These are phyloP conservation scores for Pseudolycoriella hygida DNA, from an alignment of 2,888 invertebrate genomes.

Conservation along the genomic window DNA sequence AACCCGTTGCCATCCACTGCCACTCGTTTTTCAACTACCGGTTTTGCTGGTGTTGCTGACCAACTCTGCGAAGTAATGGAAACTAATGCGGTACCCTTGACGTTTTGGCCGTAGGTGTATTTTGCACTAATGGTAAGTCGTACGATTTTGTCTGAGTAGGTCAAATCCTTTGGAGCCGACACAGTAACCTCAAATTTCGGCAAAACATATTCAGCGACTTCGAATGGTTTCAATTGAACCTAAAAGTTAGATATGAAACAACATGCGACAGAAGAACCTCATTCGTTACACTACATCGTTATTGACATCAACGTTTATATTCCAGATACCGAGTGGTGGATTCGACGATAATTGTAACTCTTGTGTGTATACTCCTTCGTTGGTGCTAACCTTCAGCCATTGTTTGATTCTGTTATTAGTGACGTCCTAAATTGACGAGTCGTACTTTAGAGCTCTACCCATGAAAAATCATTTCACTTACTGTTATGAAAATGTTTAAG, in stretches of 20 bases:
- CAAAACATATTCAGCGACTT: constrained; percentile 79
- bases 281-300: neutral
- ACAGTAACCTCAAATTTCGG: constrained; percentile 87
- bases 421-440: constrained; percentile 38
- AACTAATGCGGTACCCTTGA: constrained; percentile 69
- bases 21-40: constrained; percentile 55
- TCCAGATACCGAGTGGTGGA: constrained; percentile 80
- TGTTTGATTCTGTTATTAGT: constrained; percentile 66
- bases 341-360: constrained; percentile 61
- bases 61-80: constrained; percentile 68
- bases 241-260: neutral
- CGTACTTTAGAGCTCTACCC: neutral
- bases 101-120: constrained; percentile 72
- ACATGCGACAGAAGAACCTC: no score
- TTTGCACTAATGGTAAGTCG: constrained; percentile 64
- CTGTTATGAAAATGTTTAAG: constrained; percentile 46
- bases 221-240: constrained; percentile 20
- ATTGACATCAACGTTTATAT: constrained; percentile 31
- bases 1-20: constrained; percentile 44
- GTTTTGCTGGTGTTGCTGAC: constrained; percentile 57
- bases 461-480: constrained; percentile 20
- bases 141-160: constrained; percentile 62
- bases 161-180: constrained; percentile 62
- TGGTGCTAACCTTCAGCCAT: constrained; percentile 48
- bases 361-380: constrained; percentile 56